Base-by-base conservation (phyloP, 2,797 vertebrate genomes). In the Muscicapa comitata region DNA sequence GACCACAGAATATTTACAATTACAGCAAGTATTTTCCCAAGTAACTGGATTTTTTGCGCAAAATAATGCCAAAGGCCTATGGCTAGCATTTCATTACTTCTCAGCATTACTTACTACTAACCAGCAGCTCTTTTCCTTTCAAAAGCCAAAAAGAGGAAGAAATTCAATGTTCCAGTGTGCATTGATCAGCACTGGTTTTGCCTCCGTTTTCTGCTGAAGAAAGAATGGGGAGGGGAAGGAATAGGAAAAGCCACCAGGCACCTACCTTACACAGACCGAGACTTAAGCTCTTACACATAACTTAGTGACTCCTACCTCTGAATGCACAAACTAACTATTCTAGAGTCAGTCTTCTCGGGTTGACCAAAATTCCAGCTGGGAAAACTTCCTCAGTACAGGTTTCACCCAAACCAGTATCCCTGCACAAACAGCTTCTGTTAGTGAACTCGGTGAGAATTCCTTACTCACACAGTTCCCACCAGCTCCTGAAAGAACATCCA, bases 351-450 rank as follows among this genome's bases (percentile, higher is more conserved):
- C 59, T 85, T 83, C 74, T 75, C 7, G 0, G 15, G 43, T 71
- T 92, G 77, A 92, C 90, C 83, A 94, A 86, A 95, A 95, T 92
- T 93, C 77, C 94, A 88, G 51, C 26, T 37, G 85, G 67, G 74
- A 92, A 95, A 84, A 68, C 33, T 37, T 62, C 57, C 47, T 33
- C 71, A 82, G 48, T 0, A 1, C 29, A 76, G 26, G 57, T 87
- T 94, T 88, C 83, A 94, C 47, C 74, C 65, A 93, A 94, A 86
- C 73, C 85, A 73, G 65, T 76, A 86, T 31, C 45, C 72, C 73
- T 67, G 77, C 83, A 97, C 94, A 96, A 95, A 78, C 66, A 92
- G 86, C 90, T 92, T 94, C 94, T 95, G 92, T 95, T 87, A 90
- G 33, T 7, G 7, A 83, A 88, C 38, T 62, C 0, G 0, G 28